phyloP scores from a whole-genome alignment of 2,888 invertebrate genomes.

The Morpho achilles region DNA sequence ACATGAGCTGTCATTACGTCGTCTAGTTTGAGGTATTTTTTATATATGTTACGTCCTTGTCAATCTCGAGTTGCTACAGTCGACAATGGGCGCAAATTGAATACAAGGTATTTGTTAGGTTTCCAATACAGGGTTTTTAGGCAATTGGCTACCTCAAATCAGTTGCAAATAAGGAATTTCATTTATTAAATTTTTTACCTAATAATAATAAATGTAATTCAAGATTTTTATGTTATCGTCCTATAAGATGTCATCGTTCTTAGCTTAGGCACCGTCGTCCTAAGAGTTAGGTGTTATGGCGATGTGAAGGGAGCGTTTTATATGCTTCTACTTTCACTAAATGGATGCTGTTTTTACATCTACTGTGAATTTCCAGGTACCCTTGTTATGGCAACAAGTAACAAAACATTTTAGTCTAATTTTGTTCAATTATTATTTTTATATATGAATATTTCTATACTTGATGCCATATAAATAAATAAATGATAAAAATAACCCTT shows the following conservation, averaged over 20 bases:
- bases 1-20: slow-evolving; percentile 54
- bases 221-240: too few species aligned
- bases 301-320: slow-evolving; percentile 44
- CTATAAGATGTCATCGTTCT: slow-evolving; percentile 2
- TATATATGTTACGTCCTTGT: slow-evolving; percentile 56
- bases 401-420: not conserved
- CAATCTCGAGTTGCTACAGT: slow-evolving; percentile 38
- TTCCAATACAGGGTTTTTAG: slow-evolving; percentile 9
- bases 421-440: not conserved
- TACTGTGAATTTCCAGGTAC: slow-evolving; percentile 73
- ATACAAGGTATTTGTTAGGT: slow-evolving; percentile 73
- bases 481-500: slow-evolving; percentile 36
- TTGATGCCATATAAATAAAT: slow-evolving; percentile 30
- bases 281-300: slow-evolving; percentile 28
- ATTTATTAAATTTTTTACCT: too few species aligned
- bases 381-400: slow-evolving; percentile 59
- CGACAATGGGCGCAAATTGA: slow-evolving; percentile 45
- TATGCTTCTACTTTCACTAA: slow-evolving; percentile 41
- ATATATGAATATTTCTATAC: slow-evolving; percentile 7
- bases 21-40: slow-evolving; percentile 62
- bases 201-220: too few species aligned
- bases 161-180: too few species aligned
- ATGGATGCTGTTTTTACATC: slow-evolving; percentile 58
- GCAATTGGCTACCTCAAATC: not conserved
- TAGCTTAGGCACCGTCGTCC: slow-evolving; percentile 18